Evolutionary conservation across 2,113 vertebrate species (phyloP).

Genomic region (Calyptomena viridis): DNA sequence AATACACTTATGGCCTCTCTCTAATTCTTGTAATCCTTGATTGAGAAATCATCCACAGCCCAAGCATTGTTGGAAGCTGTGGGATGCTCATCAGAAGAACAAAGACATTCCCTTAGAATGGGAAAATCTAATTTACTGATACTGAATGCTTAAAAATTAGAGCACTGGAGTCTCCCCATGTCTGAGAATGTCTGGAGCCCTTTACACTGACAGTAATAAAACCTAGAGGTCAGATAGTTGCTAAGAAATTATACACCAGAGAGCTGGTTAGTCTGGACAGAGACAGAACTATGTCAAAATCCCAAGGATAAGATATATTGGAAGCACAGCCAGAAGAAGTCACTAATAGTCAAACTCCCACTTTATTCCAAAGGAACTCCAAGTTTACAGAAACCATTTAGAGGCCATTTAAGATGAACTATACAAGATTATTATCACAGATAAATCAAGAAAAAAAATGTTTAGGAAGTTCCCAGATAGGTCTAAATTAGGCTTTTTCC

Average conservation of each 20-base stretch:
- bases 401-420: neutral
- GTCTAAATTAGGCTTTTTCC: neutral
- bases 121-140: constrained; percentile 23
- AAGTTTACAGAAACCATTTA: neutral
- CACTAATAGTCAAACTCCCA: neutral
- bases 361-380: neutral
- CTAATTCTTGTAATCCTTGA: neutral
- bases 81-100: neutral
- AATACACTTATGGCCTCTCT: neutral
- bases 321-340: neutral
- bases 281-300: neutral
- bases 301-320: neutral
- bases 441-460: neutral
- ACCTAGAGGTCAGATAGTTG: neutral
- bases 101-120: neutral
- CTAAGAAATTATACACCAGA: neutral
- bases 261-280: neutral
- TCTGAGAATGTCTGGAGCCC: neutral
- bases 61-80: neutral
- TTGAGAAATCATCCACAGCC: neutral
- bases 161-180: rapidly evolving
- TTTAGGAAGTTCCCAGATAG: neutral
- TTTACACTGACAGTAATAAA: neutral
- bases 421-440: neutral
- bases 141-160: neutral